phyloP scores from a whole-genome alignment of 1,140 invertebrate species.

The Anoplophora glabripennis region DNA sequence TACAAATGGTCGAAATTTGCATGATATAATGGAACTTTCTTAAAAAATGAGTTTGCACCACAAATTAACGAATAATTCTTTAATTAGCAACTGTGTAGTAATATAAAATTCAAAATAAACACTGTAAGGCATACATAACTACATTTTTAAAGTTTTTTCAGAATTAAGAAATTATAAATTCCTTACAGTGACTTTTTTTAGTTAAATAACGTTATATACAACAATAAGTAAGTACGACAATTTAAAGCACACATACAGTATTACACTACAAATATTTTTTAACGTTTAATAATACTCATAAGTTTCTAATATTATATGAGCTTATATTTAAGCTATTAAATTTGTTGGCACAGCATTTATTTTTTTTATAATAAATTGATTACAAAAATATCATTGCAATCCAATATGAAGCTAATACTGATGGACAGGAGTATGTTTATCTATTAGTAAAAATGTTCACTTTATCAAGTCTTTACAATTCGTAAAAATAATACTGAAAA shows the following conservation, averaged over 20 bases:
- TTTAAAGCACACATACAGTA: conserved; percentile 5
- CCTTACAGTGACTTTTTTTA: no score
- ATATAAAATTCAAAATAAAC: no score
- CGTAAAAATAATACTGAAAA: conserved; percentile 3
- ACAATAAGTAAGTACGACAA: not conserved
- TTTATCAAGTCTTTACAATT: conserved; percentile 12
- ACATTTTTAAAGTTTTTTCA: no score
- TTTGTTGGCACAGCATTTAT: conserved; percentile 6
- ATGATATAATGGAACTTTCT: no score
- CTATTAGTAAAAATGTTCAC: conserved; percentile 9
- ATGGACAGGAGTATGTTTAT: conserved; percentile 11
- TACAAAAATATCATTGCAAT: conserved; percentile 16
- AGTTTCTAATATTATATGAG: conserved; percentile 1
- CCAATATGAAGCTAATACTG: conserved; percentile 17
- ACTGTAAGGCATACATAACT: no score
- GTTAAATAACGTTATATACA: no score
- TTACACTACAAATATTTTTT: not conserved
- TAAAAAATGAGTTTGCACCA: no score
- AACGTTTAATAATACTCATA: not conserved
- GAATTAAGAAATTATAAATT: no score
- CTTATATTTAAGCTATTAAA: conserved; percentile 11
- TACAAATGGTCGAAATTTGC: no score
- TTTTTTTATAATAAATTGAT: conserved; percentile 12
- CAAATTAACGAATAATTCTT: no score
- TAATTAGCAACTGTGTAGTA: no score